Evolutionary conservation across 2,888 invertebrate species (phyloP), one percentile per base, ranked within the genome.

Genomic region (Ophioninae sp.): DNA sequence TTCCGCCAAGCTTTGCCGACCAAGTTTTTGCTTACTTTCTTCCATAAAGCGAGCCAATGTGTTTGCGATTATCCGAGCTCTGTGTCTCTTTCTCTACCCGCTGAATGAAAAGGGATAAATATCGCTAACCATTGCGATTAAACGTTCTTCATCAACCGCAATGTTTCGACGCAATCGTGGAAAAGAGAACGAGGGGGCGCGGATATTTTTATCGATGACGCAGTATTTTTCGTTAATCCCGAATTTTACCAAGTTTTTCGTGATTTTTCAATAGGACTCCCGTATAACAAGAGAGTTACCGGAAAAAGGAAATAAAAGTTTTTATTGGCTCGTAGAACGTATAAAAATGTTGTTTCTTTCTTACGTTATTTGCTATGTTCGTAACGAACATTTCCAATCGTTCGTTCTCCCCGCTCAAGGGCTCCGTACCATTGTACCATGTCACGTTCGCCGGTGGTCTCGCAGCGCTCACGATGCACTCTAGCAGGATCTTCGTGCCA

Each of bases 381-480:
- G 90, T 91, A 67, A 89, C 88, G 86, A 91, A 90, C 89, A 92
- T 90, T 58, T 91, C 90, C 82, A 91, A 87, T 82, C 91, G 90
- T 76, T 91, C 90, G 85, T 87, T 89, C 78, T 88, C 89, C 72
- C 90, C 88, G 56, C 87, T 87, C 79, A 93, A 87, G 58, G 91
- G 91, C 71, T 94, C 93, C 0, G 96, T 95, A 22, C 96, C 96
- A 92, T 98, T 98, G 93, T 95, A 96, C 98, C 98, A 98, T 81
- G 96, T 95, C 82, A 98, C 95, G 87, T 95, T 95, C 10, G 98
- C 98, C 0, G 97, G 95, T 0, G 98, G 98, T 68, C 96, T 94
- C 0, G 98, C 97, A 0, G 97, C 97, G 58, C 95, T 95, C 5
- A 97, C 97, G 86, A 93, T 93, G 91, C 98, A 98, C 91, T 95